A percentile compares a stretch with the other conserved stretches of the same genome.
These are phyloP conservation scores for Epinephelus malabaricus DNA, from an alignment of 2,797 vertebrate species.

Conservation along the genomic window DNA sequence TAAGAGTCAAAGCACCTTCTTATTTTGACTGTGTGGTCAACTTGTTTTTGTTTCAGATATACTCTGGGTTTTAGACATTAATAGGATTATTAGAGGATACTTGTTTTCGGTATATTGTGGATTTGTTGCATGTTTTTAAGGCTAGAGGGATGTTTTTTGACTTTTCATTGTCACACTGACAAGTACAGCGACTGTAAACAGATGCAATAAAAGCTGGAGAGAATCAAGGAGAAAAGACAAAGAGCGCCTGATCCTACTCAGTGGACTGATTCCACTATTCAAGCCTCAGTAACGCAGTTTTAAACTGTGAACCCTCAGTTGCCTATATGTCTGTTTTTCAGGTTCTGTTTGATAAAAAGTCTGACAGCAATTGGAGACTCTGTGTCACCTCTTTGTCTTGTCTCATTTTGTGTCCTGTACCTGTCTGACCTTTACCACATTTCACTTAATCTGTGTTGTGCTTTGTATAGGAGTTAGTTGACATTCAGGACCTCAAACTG, in stretches of 20 bases:
- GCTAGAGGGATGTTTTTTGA: conserved; percentile 36
- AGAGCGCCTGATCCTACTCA: conserved; percentile 18
- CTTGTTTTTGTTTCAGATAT: conserved; percentile 30
- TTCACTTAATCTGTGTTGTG: conserved; percentile 72
- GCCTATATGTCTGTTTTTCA: conserved; percentile 63
- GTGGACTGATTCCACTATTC: conserved; percentile 35
- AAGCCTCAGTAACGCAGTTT: conserved; percentile 58
- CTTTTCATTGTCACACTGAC: conserved; percentile 51
- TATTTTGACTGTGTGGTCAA: conserved; percentile 46
- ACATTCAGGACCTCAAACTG: conserved; percentile 69
- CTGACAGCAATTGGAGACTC: conserved; percentile 39
- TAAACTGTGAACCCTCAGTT: conserved; percentile 44
- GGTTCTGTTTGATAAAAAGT: conserved; percentile 44
- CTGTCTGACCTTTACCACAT: conserved; percentile 56
- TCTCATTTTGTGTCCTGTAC: conserved; percentile 59
- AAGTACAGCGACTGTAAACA: conserved; percentile 47
- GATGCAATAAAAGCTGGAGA: conserved; percentile 55
- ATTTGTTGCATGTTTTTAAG: conserved; percentile 64
- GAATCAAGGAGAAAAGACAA: conserved; percentile 28
- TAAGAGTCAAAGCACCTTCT: conserved; percentile 41
- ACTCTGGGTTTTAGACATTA: conserved; percentile 42
- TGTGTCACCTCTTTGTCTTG: conserved; percentile 52
- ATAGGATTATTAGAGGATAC: conserved; percentile 35
- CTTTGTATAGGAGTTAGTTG: conserved; percentile 65
- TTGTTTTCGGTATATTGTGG: conserved; percentile 49